phyloP scores from a whole-genome alignment of 2,797 vertebrate genomes.

The Melanotaenia parkinsoni region DNA sequence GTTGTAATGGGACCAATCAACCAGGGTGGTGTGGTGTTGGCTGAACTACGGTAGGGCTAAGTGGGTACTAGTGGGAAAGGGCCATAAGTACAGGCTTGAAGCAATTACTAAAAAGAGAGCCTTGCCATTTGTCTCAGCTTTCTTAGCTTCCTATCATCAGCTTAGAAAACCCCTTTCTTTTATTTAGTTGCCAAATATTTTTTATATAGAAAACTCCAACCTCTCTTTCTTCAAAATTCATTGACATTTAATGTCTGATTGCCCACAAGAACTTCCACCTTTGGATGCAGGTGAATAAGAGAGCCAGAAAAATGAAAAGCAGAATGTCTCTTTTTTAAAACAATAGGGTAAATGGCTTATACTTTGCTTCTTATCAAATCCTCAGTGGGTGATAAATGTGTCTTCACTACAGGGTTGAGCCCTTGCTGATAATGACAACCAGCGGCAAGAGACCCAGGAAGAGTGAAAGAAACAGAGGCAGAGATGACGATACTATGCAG shows the following conservation, averaged over 20 bases:
- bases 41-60: too few relatives aligned
- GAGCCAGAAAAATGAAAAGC: constrained; percentile 13
- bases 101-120: too few relatives aligned
- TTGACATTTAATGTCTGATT: background rate
- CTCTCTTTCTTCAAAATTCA: too few relatives aligned
- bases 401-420: constrained; percentile 62
- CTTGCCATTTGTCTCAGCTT: too few relatives aligned
- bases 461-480: constrained; percentile 29
- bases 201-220: too few relatives aligned
- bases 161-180: too few relatives aligned
- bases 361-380: constrained; percentile 69
- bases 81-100: too few relatives aligned
- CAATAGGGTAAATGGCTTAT: constrained; percentile 77
- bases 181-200: too few relatives aligned
- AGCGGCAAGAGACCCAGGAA: constrained; percentile 34
- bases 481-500: constrained; percentile 13
- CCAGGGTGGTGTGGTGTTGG: too few relatives aligned
- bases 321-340: constrained; percentile 70
- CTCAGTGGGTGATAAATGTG: constrained; percentile 71
- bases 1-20: too few relatives aligned
- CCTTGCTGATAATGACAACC: constrained; percentile 67
- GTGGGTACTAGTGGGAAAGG: too few relatives aligned
- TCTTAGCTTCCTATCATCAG: too few relatives aligned
- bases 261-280: constrained; percentile 4
- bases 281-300: constrained; percentile 1